These are phyloP conservation scores for Corvus hawaiiensis DNA, from an alignment of 2,113 vertebrate species.

Conservation along the genomic window DNA sequence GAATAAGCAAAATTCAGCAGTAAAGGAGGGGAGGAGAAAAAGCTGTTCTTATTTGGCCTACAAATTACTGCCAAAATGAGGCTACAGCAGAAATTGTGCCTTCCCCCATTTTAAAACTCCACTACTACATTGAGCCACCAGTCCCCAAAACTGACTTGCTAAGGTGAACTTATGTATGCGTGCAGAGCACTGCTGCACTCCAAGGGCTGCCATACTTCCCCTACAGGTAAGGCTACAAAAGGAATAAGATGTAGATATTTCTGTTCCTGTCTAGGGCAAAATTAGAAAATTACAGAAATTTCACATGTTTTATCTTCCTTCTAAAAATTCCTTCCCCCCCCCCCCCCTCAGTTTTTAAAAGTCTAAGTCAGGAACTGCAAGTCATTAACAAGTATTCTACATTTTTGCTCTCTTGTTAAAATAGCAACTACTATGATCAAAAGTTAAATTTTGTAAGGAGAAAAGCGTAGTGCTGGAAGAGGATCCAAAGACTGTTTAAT, in stretches of 20 bases:
- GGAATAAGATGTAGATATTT: neutral
- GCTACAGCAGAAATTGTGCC: neutral
- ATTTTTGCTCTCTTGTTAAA: neutral
- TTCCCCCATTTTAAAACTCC: neutral
- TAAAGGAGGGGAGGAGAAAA: neutral
- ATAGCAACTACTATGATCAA: conserved; percentile 19
- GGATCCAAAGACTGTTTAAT: conserved; percentile 15
- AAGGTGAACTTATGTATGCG: neutral
- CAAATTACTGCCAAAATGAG: neutral
- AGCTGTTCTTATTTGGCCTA: neutral
- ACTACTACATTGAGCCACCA: neutral
- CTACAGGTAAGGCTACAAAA: neutral
- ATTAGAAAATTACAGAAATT: neutral
- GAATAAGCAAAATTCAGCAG: neutral
- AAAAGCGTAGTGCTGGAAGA: neutral
- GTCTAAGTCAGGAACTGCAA: neutral
- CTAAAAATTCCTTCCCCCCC: neutral
- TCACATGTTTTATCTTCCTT: neutral
- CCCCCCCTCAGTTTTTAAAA: neutral
- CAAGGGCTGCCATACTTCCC: neutral
- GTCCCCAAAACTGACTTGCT: neutral
- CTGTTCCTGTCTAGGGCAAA: neutral
- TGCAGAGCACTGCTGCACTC: neutral
- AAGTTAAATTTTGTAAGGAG: neutral
- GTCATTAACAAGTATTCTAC: neutral